Conservation (phyloP, 2,113 vertebrate genomes). For the Genyomyrus donnyi region DNA sequence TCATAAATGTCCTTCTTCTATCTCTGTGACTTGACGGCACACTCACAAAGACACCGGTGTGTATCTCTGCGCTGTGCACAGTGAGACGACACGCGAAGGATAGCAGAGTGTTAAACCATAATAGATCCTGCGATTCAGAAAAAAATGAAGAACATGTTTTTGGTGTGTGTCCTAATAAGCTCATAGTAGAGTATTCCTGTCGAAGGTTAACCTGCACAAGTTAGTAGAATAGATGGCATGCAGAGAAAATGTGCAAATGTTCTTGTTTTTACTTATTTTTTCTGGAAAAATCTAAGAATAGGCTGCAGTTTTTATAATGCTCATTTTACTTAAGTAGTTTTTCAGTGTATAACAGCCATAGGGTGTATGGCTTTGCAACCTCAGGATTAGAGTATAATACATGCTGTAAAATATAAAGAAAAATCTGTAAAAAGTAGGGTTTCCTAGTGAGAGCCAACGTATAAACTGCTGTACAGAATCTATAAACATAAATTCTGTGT, state of each 20-base stretch:
- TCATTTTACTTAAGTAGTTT: background rate
- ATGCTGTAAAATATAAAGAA: background rate
- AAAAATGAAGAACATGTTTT: conserved; percentile 40
- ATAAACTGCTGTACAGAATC: conserved; percentile 37
- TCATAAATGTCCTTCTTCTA: conserved; percentile 44
- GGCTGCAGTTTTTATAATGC: background rate
- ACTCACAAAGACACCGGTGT: background rate
- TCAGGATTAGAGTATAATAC: background rate
- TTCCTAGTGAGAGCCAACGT: conserved; percentile 15
- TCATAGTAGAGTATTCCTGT: conserved; percentile 25
- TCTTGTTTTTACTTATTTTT: conserved; percentile 12
- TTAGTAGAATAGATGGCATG: conserved; percentile 18
- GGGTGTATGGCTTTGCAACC: background rate
- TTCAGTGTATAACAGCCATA: background rate
- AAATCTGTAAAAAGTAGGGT: conserved; percentile 3
- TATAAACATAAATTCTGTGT: conserved; percentile 56
- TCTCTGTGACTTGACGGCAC: conserved; percentile 13
- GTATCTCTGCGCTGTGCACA: background rate
- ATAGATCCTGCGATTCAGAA: conserved; percentile 97
- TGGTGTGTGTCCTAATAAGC: conserved; percentile 50
- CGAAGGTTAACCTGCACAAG: background rate
- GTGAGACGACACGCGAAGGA: background rate
- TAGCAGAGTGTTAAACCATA: conserved; percentile 46
- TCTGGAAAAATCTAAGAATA: background rate
- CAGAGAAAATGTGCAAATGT: conserved; percentile 14